A percentile compares a stretch with the other conserved stretches of the same genome.
Conservation (phyloP, 1,140 invertebrate genomes). For the Eurosta solidaginis region DNA sequence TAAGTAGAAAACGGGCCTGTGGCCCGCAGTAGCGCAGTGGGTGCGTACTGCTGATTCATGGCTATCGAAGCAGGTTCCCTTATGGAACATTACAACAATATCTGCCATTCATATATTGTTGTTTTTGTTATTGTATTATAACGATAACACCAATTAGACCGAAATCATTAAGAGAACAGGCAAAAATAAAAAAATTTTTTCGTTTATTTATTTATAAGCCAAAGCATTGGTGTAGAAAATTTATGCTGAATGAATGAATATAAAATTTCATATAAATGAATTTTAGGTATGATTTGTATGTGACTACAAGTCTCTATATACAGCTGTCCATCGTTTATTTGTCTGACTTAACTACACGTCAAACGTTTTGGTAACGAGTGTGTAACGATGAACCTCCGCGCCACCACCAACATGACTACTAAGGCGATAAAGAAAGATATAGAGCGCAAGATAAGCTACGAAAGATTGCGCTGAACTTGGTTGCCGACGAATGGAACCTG, state of each 20-base stretch:
- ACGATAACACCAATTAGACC: slow-evolving; percentile 7
- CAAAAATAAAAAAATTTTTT: background rate
- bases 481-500: background rate
- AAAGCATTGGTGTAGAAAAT: slow-evolving; percentile 24
- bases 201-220: slow-evolving; percentile 16
- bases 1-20: background rate
- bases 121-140: background rate
- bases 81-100: background rate
- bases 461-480: slow-evolving; percentile 6
- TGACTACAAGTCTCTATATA: background rate
- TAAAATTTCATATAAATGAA: no score
- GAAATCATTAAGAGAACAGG: background rate
- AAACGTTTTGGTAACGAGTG: no score
- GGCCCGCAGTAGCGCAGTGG: no score
- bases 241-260: slow-evolving; percentile 22
- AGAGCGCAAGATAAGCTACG: slow-evolving; percentile 3
- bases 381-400: no score
- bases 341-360: no score
- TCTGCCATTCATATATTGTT: background rate
- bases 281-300: background rate
- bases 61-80: background rate
- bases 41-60: background rate
- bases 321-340: background rate
- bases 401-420: no score
- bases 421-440: slow-evolving; percentile 12